Evolutionary conservation across 2,888 invertebrate genomes (phyloP).

Genomic region (Patella caerulea): DNA sequence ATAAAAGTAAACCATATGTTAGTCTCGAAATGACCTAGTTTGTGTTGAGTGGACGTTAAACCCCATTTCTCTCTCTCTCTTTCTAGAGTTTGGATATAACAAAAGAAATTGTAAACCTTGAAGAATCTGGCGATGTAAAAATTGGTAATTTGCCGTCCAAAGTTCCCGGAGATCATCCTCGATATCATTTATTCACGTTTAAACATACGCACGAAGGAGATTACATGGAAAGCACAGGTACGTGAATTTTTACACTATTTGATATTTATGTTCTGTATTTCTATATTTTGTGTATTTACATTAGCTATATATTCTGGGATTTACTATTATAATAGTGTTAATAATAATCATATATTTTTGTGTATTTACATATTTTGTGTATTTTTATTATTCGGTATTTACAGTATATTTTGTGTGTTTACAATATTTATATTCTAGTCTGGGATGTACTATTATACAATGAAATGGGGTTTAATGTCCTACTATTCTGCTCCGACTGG

Average conservation of each 20-base stretch:
- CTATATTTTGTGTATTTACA: neutral
- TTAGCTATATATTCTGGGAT: neutral
- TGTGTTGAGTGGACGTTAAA: no score
- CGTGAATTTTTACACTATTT: constrained; percentile 43
- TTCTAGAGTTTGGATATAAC: constrained; percentile 79
- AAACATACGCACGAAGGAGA: constrained; percentile 95
- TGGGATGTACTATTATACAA: neutral
- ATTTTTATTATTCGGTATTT: neutral
- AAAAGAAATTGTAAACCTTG: constrained; percentile 80
- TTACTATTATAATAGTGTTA: neutral
- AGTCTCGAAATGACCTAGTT: no score
- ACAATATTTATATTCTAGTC: constrained; percentile 79
- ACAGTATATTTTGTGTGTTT: constrained; percentile 36
- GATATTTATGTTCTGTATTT: neutral
- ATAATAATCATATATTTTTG: neutral
- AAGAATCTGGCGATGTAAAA: constrained; percentile 74
- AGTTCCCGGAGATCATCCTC: constrained; percentile 87
- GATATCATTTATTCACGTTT: constrained; percentile 93
- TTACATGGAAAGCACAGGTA: constrained; percentile 86
- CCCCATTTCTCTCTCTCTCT: no score
- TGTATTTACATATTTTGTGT: neutral
- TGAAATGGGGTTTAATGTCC: no score
- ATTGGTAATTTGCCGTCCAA: constrained; percentile 80
- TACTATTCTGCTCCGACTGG: no score
- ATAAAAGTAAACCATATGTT: no score